A percentile compares a stretch with the other conserved stretches of the same genome.
phyloP scores from a whole-genome alignment of 2,888 invertebrate genomes.

The Gnatocerus cornutus region DNA sequence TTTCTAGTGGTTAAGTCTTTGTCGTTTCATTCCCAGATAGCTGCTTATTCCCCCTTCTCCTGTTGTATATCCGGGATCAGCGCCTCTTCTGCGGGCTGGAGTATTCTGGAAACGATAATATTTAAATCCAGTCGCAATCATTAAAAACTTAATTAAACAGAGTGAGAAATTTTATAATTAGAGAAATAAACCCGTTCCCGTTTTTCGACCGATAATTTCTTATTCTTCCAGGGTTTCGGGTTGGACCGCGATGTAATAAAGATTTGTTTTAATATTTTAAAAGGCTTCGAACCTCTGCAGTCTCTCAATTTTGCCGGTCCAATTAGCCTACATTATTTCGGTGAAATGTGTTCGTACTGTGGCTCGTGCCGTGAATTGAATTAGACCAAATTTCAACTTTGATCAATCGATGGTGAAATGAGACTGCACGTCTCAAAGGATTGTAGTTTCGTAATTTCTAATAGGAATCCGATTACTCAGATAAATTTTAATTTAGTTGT shows the following conservation, averaged over 20 bases:
- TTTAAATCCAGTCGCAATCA: constrained; percentile 11
- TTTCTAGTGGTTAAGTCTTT: constrained; percentile 33
- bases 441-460: constrained; percentile 13
- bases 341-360: constrained; percentile 9
- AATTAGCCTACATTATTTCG: constrained; percentile 30
- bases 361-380: constrained; percentile 19
- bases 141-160: constrained; percentile 31
- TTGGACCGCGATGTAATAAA: constrained; percentile 13
- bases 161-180: constrained; percentile 26
- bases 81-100: constrained; percentile 13
- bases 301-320: constrained; percentile 18
- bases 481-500: not conserved
- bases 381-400: constrained; percentile 29
- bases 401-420: constrained; percentile 21
- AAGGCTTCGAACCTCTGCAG: constrained; percentile 5
- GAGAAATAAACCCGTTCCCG: constrained; percentile 1
- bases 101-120: constrained; percentile 18
- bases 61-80: constrained; percentile 2
- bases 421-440: constrained; percentile 11
- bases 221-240: constrained; percentile 2
- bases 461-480: not conserved
- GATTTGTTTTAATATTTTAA: constrained; percentile 36
- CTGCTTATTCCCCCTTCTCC: not conserved
- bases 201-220: constrained; percentile 7
- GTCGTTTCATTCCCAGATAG: constrained; percentile 15